Base-by-base conservation (phyloP, 2,797 vertebrate species). In the Tamandua tetradactyla region DNA sequence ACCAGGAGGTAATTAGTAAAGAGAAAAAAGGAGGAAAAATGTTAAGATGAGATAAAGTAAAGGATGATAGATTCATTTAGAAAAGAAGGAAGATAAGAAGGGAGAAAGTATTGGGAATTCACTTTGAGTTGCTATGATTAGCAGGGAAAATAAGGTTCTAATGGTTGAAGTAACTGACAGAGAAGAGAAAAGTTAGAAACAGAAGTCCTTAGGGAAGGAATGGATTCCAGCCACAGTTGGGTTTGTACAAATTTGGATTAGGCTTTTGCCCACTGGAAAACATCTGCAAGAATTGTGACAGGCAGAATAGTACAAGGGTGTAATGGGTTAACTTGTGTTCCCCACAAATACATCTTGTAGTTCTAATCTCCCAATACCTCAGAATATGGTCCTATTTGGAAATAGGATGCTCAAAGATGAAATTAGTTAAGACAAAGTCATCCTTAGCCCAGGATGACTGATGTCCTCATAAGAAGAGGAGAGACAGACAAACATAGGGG, bases 31-130 rank as follows among this genome's bases (percentile, higher is more conserved):
- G 42, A 55, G 37, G 47, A n/a, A n/a, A 89, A 92, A 93, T 52
- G 14, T 47, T 66, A 83, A 83, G 35, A 90, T 66, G 86, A 76
- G 32, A 47, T 92, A 72, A 72, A 68, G 17, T 95, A 27, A 82
- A 52, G 87, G 88, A 57, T 87, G 42, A 79, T 87, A 49, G 14
- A 37, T 85, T 96, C 14, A 27, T 71, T 95, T 93, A 87, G 62
- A 42, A n/a, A 93, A 89, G 40, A 74, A 90, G 64, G 55, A 87
- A 49, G 61, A 93, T 25, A 78, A 47, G 52, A n/a, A 62, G 0
- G 14, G 59, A 75, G 62, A 13, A 83, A 37, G 20, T 68, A 44
- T 91, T 92, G 76, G 17, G 47, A 61, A 44, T 89, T 88, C 3
- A 8, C 42, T 35, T 57, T 79, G 69, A 44, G 17, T 83, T 85